phyloP scores from a whole-genome alignment of 2,888 invertebrate species.

The Mythimna lalbum region DNA sequence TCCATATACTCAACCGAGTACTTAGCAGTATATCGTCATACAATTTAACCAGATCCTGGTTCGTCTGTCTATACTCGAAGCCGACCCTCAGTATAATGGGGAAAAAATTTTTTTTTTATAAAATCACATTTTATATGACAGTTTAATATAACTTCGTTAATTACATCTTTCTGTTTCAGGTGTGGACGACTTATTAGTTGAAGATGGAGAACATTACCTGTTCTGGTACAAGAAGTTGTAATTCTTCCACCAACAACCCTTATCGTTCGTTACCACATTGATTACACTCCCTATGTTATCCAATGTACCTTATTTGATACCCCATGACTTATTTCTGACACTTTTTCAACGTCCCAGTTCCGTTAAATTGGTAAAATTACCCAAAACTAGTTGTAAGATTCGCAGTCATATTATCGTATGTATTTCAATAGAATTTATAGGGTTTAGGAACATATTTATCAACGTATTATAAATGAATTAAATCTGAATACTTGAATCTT shows the following conservation, averaged over 20 bases:
- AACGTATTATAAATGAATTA: constrained; percentile 40
- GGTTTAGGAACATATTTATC: constrained; percentile 49
- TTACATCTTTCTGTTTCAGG: constrained; percentile 90
- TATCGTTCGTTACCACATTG: constrained; percentile 24
- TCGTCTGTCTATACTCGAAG: too few relatives aligned
- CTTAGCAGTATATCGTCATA: too few relatives aligned
- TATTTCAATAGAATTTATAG: constrained; percentile 55
- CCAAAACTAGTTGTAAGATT: constrained; percentile 37
- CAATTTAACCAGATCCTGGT: too few relatives aligned
- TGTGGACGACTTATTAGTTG: constrained; percentile 96
- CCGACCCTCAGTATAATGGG: too few relatives aligned
- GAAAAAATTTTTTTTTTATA: too few relatives aligned
- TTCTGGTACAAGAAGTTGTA: constrained; percentile 98
- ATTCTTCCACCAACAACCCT: constrained; percentile 64
- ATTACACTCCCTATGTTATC: constrained; percentile 19
- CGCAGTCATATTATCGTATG: constrained; percentile 38
- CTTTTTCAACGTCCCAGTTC: not conserved
- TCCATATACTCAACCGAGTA: too few relatives aligned
- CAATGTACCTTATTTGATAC: constrained; percentile 20
- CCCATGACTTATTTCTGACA: not conserved
- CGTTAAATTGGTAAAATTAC: not conserved
- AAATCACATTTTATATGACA: too few relatives aligned
- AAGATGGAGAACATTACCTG: constrained; percentile 96
- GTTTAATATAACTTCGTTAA: not conserved
- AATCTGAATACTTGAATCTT: constrained; percentile 42